Conservation (phyloP, 2,888 invertebrate species). For the Sussaba pulchella region DNA sequence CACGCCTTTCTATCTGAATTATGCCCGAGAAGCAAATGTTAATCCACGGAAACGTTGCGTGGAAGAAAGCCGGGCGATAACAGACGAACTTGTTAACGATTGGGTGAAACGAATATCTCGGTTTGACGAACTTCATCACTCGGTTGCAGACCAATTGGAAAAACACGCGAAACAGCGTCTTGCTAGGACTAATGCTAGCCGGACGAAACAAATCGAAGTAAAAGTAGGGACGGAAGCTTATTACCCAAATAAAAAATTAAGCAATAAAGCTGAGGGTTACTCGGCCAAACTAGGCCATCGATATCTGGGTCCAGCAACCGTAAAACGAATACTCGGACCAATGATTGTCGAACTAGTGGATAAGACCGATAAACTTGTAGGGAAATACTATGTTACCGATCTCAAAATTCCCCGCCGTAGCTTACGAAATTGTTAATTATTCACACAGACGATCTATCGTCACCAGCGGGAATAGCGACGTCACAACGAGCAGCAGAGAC, state of each 20-base stretch:
- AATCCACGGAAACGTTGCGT: neutral
- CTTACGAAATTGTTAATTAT: constrained; percentile 27
- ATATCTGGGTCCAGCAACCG: constrained; percentile 25
- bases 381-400: constrained; percentile 45
- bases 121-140: neutral
- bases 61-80: neutral
- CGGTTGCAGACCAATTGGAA: neutral
- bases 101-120: neutral
- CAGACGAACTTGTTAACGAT: neutral
- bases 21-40: neutral
- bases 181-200: constrained; percentile 31
- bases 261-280: constrained; percentile 13
- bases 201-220: neutral
- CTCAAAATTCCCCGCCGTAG: constrained; percentile 45
- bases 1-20: neutral
- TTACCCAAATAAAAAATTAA: neutral
- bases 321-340: constrained; percentile 22
- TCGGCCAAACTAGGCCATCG: constrained; percentile 17
- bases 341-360: constrained; percentile 50
- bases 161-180: constrained; percentile 18
- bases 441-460: neutral
- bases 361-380: constrained; percentile 22
- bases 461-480: neutral
- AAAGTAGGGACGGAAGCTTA: constrained; percentile 18
- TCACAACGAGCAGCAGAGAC: neutral